Base-by-base conservation (phyloP, 2,888 invertebrate genomes). In the Omphaloscelis lunosa region DNA sequence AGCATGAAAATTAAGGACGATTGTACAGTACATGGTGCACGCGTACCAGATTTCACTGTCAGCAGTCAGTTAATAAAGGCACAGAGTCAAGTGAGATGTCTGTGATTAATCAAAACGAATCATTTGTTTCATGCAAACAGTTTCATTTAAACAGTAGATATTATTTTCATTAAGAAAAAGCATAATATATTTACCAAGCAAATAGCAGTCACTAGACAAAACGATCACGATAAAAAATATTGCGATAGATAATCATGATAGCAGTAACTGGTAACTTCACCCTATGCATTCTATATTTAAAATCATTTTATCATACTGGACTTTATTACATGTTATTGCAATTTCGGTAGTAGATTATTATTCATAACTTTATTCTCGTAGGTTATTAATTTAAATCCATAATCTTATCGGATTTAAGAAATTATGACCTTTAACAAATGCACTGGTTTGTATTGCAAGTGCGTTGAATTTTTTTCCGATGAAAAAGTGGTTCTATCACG, bases 1-100 rank as follows among this genome's bases (percentile, higher is more conserved):
- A 74, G 86, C 82, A 86, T 86, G 39, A 20, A 67, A 75, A 82
- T 78, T 72, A 82, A 68, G 66, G 17, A 75, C 53, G 39, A 23
- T 71, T 68, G 11, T 39, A n/a, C 48, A 29, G 56, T 53, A 69
- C 20, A 65, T 71, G 27, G 61, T 58, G 51, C 58, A 63, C 34
- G 56, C 1, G 77, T 69, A 53, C 66, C 29, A 70, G 66, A 77
- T 79, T 72, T 76, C n/a, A 71, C 66, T 67, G 70, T 59, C 65
- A 69, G 41, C 29, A 34, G 20, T 27, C 27, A 27, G 17, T 48
- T 45, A 62, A 53, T 41, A 77, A 48, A 48, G 39, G 23, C 39
- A 59, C 34, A 2, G 15, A 27, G 6, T 61, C 6, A 29, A 68
- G 53, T n/a, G 27, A 29, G 45, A 69, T 45, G 29, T 45, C 12